These are phyloP conservation scores for Perccottus glenii DNA, from an alignment of 2,113 vertebrate species.

Conservation along the genomic window DNA sequence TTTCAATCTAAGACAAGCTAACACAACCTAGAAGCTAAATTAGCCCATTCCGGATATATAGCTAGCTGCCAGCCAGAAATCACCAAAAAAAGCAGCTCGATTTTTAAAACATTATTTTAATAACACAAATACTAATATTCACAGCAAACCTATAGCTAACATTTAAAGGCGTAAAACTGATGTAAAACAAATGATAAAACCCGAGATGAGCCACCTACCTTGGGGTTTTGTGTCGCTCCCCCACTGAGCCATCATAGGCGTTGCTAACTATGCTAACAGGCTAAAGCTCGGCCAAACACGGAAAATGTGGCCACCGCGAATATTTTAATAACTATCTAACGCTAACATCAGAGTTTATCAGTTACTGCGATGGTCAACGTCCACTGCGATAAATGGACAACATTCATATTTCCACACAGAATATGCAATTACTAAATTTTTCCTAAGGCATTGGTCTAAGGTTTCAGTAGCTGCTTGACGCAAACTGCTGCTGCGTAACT, in stretches of 20 bases:
- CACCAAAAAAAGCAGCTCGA: not conserved
- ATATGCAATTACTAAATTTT: not conserved
- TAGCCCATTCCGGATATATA: constrained; percentile 25
- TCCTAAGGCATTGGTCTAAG: constrained; percentile 49
- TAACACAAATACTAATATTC: fast-evolving
- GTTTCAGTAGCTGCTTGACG: constrained; percentile 59
- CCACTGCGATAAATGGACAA: not conserved
- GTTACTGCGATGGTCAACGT: not conserved
- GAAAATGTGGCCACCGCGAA: constrained; percentile 35
- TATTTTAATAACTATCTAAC: not conserved
- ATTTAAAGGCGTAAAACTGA: fast-evolving
- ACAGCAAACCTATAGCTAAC: fast-evolving
- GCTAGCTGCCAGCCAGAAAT: not conserved
- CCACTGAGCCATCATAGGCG: constrained; percentile 61
- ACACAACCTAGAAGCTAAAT: constrained; percentile 21
- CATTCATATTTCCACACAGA: constrained; percentile 9
- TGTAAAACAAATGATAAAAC: not conserved
- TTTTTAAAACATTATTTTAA: not conserved
- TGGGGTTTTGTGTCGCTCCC: constrained; percentile 43
- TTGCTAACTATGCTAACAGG: constrained; percentile 53
- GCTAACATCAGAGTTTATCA: constrained; percentile 36
- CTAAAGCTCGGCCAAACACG: constrained; percentile 56
- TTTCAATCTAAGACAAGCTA: constrained; percentile 18
- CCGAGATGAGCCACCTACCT: constrained; percentile 59
- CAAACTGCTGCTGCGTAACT: constrained; percentile 66